Percentiles rank a stretch among this genome's conserved stretches.
phyloP scores from a whole-genome alignment of 2,113 vertebrate species.

The Nipponia nippon region DNA sequence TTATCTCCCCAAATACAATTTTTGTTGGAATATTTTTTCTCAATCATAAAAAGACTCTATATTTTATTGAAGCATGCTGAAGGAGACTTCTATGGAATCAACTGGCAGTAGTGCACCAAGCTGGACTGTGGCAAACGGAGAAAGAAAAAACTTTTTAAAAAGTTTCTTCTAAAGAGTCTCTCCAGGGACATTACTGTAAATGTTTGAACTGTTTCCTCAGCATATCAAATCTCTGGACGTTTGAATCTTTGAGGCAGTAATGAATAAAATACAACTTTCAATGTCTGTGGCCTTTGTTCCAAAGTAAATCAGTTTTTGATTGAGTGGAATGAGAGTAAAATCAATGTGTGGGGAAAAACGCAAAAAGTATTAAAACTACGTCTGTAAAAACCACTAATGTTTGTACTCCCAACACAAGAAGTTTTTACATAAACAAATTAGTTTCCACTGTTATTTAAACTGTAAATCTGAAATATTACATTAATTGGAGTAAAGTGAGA shows the following conservation, averaged over 20 bases:
- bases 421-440: not conserved
- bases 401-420: not conserved
- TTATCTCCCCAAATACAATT: not conserved
- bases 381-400: not conserved
- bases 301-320: not conserved
- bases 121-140: not conserved
- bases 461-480: not conserved
- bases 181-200: not conserved
- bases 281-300: not conserved
- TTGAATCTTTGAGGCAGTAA: not conserved
- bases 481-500: not conserved
- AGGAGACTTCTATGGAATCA: not conserved
- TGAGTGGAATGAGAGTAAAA: not conserved
- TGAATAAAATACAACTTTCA: not conserved
- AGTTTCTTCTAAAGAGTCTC: not conserved
- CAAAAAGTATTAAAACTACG: not conserved
- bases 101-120: not conserved
- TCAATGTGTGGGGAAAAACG: accelerated
- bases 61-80: not conserved
- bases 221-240: not conserved
- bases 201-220: not conserved
- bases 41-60: not conserved
- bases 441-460: not conserved
- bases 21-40: not conserved
- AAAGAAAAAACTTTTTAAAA: not conserved